phyloP scores from a whole-genome alignment of 2,113 vertebrate genomes.

The Origma solitaria region DNA sequence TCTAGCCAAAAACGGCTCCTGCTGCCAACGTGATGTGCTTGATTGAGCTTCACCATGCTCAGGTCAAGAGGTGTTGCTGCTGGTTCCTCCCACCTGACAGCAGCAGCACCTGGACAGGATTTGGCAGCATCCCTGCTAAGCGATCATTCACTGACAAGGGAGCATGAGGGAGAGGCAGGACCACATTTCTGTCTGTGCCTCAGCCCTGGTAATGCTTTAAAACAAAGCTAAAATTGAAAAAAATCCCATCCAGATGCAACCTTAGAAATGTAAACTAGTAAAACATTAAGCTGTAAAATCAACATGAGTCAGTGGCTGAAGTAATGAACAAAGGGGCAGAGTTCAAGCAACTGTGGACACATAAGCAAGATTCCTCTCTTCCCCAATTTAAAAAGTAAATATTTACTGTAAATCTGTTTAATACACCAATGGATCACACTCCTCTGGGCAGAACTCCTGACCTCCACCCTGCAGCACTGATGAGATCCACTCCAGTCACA shows the following conservation, averaged over 20 bases:
- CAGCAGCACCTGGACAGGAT: background rate
- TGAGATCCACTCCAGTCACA: background rate
- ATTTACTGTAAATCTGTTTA: background rate
- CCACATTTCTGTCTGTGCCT: background rate
- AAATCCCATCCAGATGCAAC: background rate
- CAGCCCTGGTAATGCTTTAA: background rate
- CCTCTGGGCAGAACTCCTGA: background rate
- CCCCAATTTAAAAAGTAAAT: background rate
- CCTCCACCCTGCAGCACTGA: background rate
- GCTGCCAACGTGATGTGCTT: rapidly evolving
- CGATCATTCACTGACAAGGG: background rate
- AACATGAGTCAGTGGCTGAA: background rate
- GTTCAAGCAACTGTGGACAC: background rate
- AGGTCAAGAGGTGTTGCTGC: background rate
- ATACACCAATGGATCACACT: background rate
- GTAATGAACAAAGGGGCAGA: background rate
- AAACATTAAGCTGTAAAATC: constrained; percentile 6
- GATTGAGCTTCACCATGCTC: background rate
- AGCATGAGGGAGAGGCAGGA: background rate
- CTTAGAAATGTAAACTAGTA: background rate
- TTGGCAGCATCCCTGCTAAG: background rate
- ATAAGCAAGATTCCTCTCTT: background rate
- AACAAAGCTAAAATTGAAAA: background rate
- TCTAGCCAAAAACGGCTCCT: background rate
- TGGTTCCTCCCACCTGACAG: too few species aligned